Conservation (phyloP, 2,888 invertebrate species). For the Eurytoma californica region DNA sequence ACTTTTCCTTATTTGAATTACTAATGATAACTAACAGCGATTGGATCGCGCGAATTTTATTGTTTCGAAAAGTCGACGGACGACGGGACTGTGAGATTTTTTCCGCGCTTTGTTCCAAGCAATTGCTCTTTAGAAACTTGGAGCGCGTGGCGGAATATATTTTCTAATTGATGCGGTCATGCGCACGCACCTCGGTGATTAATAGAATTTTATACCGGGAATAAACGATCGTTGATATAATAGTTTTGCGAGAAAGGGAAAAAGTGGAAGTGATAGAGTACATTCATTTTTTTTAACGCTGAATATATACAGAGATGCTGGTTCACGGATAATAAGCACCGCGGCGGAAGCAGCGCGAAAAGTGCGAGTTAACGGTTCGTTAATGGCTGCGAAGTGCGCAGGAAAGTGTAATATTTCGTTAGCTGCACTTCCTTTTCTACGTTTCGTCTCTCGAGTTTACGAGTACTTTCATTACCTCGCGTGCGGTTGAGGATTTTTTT, state of each 20-base stretch:
- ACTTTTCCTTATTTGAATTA: conserved; percentile 23
- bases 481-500: no score
- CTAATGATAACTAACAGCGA: conserved; percentile 11
- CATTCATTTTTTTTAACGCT: not conserved
- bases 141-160: not conserved
- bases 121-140: conserved; percentile 12
- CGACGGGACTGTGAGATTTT: conserved; percentile 28
- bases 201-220: conserved; percentile 6
- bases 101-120: not conserved
- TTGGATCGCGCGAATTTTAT: not conserved
- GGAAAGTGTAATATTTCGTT: conserved; percentile 43
- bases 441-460: not conserved
- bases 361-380: conserved; percentile 40
- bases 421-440: conserved; percentile 17
- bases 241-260: not conserved
- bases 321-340: conserved; percentile 37
- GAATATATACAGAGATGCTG: not conserved
- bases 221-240: conserved; percentile 8
- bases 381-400: conserved; percentile 7
- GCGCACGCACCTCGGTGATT: not conserved
- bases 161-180: conserved; percentile 36
- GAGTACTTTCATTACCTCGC: not conserved
- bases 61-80: conserved; percentile 9
- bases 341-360: conserved; percentile 35
- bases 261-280: not conserved